Base-by-base conservation (phyloP, 2,113 vertebrate genomes). In the Lota lota region DNA sequence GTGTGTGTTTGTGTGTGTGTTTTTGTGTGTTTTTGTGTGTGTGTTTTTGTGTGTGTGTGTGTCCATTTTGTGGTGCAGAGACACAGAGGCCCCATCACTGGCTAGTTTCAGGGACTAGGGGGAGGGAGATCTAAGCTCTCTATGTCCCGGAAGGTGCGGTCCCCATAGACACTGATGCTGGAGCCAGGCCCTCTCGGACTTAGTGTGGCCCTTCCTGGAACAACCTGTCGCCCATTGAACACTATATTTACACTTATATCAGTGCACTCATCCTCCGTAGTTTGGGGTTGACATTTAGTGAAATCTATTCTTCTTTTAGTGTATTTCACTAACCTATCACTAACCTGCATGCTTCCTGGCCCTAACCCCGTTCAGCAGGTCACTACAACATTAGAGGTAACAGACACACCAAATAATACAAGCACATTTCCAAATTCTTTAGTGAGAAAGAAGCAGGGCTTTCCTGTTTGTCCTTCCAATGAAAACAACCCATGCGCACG, bases 401-500 rank as follows among this genome's bases (percentile, higher is more conserved):
- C 28, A 6, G 28, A 33, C 28, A 33, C 28, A 33, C 28, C 28
- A 33, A 33, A 33, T 33, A 28, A 33, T 5, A 33, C 28, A 4
- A 33, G 12, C 16, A 47, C 22, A 14, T 57, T 64, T 57, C 61
- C 28, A 73, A 53, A 64, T 51, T 54, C 40, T 33, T 33, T 33
- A 33, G 28, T 5, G 22, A 16, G 60, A 82, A 76, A 65, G 72
- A 82, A 84, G 85, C 73, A 63, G 67, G 87, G 75, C 74, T 67
- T 85, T 86, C 87, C 80, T 75, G 84, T 88, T 87, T 67, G n/a
- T 1, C 81, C 2, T 68, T 75, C 73, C 80, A 82, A 67, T 64
- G n/a, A 68, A 58, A 73, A 75, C 63, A 66, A 28, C 4, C 28
- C 28, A 28, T 28, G 28, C 28, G 76, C 58, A 76, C 64, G 56